Evolutionary conservation across 1,140 invertebrate genomes (phyloP), one percentile per base, ranked within the genome.

Genomic region (Helicoverpa zea): DNA sequence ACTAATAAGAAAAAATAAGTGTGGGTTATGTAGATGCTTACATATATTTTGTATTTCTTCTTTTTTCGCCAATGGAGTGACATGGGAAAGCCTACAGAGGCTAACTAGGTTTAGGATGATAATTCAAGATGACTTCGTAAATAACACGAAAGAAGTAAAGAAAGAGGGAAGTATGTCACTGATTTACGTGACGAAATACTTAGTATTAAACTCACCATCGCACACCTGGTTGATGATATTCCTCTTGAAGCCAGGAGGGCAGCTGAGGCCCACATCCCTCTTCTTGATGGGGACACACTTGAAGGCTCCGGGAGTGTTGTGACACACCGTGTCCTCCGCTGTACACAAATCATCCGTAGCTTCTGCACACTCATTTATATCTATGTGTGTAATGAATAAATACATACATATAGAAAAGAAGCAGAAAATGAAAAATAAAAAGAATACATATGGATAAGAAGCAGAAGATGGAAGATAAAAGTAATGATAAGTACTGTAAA

Each of bases 301-400:
- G 87, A 95, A 96, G 0, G 96, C 95, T 0, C 96, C 96, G 3
- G 94, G 86, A 2, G 95, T 96, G 84, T 97, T 97, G 58, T 96
- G 94, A 82, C 97, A 97, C 2, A 95, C 96, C 2, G 96, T 95
- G n/a, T 96, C 95, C n/a, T 95, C 94, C n/a, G 95, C 95, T 29
- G 96, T 96, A 68, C 96, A 96, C 0, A 96, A 95, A 18, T 95
- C 95, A 72, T 97, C 96, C 7, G 96, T 83, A 18, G 96, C 82
- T 80, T 94, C 93, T 0, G 88, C 92, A 86, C 97, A 97, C 87
- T 97, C 97, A 85, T 97, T 96, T 73, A 97, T 95, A 90, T 98
- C 97, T 97, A 85, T 9, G 84, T 68, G 23, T 5, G 43, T 68
- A 68, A 47, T 66, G 43, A 66, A 66, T 66, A 66, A 35, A 47